These are phyloP conservation scores for Lineus longissimus DNA, from an alignment of 1,140 invertebrate species.

Conservation along the genomic window DNA sequence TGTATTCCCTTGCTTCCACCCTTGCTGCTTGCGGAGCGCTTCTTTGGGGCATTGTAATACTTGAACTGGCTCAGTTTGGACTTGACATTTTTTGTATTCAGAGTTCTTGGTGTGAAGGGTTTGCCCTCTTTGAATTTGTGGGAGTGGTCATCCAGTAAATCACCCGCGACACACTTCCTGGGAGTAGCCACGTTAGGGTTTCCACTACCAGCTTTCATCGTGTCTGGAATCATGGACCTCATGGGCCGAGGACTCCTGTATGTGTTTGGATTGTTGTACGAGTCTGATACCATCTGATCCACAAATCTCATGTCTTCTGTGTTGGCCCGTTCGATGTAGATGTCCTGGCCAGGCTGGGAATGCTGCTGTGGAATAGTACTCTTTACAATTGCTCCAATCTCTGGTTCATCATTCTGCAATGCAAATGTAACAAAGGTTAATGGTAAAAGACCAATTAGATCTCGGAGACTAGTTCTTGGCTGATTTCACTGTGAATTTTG, in stretches of 20 bases:
- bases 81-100: conserved; percentile 37
- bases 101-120: conserved; percentile 46
- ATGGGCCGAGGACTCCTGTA: conserved; percentile 8
- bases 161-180: conserved; percentile 24
- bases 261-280: conserved; percentile 1
- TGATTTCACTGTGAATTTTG: neutral
- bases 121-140: conserved; percentile 46
- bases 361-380: neutral
- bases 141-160: conserved; percentile 40
- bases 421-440: neutral
- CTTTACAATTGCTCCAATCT: neutral
- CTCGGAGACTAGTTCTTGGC: neutral
- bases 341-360: neutral
- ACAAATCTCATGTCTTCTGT: conserved; percentile 8
- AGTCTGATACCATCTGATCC: conserved; percentile 12
- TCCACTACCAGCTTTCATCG: neutral
- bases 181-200: neutral
- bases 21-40: neutral
- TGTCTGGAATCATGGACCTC: conserved; percentile 10
- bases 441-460: neutral
- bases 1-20: neutral
- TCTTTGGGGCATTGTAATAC: conserved; percentile 40
- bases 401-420: neutral
- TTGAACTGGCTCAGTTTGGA: conserved; percentile 43
- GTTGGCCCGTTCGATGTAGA: neutral